Percentiles rank a stretch among this genome's conserved stretches.
Evolutionary conservation across 2,888 invertebrate species (phyloP).

Genomic region (Luperina nickerlii): DNA sequence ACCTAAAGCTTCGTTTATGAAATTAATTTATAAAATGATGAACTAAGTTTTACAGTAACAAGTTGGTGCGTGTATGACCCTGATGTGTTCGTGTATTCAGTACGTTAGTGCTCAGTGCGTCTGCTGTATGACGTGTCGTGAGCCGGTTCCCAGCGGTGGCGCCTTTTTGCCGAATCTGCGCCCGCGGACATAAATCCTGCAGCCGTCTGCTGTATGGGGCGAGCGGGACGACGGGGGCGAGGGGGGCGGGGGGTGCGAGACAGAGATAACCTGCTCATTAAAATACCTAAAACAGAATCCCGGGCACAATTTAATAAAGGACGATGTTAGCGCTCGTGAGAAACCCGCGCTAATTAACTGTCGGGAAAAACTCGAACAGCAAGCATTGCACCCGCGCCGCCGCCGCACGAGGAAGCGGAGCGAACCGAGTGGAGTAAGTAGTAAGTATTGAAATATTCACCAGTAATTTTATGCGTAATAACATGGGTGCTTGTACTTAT

Average conservation of each 20-base stretch:
- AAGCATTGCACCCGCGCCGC: slow-evolving; percentile 13
- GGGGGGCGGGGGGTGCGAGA: slow-evolving; percentile 43
- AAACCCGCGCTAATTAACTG: slow-evolving; percentile 81
- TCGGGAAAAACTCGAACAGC: slow-evolving; percentile 68
- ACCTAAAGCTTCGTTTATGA: background rate
- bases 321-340: slow-evolving; percentile 78
- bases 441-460: background rate
- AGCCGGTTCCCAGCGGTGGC: slow-evolving; percentile 63
- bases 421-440: background rate
- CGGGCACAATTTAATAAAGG: slow-evolving; percentile 74
- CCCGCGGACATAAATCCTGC: slow-evolving; percentile 70
- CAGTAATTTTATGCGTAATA: background rate
- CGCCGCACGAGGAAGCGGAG: slow-evolving; percentile 1
- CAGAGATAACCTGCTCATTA: slow-evolving; percentile 79
- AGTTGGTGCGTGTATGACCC: too few relatives aligned
- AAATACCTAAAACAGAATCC: slow-evolving; percentile 83
- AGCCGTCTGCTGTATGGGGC: slow-evolving; percentile 27
- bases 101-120: background rate
- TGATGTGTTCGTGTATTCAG: background rate
- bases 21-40: slow-evolving; percentile 1
- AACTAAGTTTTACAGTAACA: background rate
- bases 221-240: slow-evolving; percentile 19
- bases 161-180: slow-evolving; percentile 73
- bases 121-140: slow-evolving; percentile 14
- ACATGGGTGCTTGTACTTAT: background rate